Base-by-base conservation (phyloP, 2,113 vertebrate genomes). In the Falcunculus frontatus region DNA sequence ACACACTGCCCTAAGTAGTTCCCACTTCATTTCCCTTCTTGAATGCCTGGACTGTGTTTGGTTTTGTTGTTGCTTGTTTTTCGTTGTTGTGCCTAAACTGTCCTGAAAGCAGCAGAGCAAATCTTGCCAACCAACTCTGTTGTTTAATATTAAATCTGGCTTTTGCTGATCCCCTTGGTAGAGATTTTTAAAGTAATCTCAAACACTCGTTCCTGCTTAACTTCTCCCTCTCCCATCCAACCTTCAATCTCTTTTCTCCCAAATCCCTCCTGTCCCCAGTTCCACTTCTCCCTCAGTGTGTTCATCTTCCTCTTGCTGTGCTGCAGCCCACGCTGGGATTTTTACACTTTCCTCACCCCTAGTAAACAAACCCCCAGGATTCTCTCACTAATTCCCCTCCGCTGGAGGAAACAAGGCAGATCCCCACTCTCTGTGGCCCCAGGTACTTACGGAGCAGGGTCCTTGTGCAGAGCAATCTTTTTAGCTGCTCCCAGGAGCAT, bases 401-500 rank as follows among this genome's bases (percentile, higher is more conserved):
- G 35, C 37, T n/a, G 41, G 25, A 79, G 39, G 6, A 29, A 39
- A 50, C 27, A 29, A 16, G 2, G 32, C 25, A 22, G n/a, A 27
- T 57, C 1, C 39, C 18, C 59, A 5, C 49, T 8, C 33, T 23
- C 17, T 9, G 16, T 23, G 47, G 73, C 56, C 17, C 10, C 2
- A 4, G 44, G 44, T 81, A 89, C 92, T 79, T 96, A 99, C 98
- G 94, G 52, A 16, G 93, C 15, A 21, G 93, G 84, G 32, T 96
- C 92, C 42, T 96, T 97, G 93, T 99, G 99, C 46, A 37, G 41
- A 4, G 97, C 46, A 33, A 99, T 97, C 47, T 97, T 93, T 74
- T 96, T 97, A 26, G 98, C 97, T 19, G 97, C 98, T 62, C 98
- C 98, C 44, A 99, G 97, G 63, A 98, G 84, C 98, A 98, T 98